Conservation (phyloP, 1,140 invertebrate species). For the Hirudo medicinalis region DNA sequence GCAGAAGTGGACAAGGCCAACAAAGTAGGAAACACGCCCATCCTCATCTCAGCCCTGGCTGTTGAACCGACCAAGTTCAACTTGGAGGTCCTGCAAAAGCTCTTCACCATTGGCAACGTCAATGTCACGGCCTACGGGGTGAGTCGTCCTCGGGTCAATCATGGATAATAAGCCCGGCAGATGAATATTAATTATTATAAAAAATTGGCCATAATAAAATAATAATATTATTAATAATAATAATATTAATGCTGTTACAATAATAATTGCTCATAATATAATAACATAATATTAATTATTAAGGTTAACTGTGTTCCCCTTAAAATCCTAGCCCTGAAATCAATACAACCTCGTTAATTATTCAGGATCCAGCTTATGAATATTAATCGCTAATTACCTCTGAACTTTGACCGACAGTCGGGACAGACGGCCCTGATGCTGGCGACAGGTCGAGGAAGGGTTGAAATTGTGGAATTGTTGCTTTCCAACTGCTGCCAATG, state of each 20-base stretch:
- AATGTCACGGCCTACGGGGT: slow-evolving; percentile 73
- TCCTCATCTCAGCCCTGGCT: slow-evolving; percentile 77
- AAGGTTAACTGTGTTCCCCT: no score
- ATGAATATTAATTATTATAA: no score
- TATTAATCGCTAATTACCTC: slow-evolving; percentile 9
- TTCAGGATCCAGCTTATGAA: not conserved
- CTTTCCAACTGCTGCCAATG: slow-evolving; percentile 59
- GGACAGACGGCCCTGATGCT: slow-evolving; percentile 87
- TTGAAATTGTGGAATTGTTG: slow-evolving; percentile 69
- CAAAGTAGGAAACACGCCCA: slow-evolving; percentile 74
- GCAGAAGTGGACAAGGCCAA: slow-evolving; percentile 75
- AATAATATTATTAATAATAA: no score
- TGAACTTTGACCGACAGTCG: slow-evolving; percentile 29
- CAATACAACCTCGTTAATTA: no score
- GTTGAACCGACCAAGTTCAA: slow-evolving; percentile 62
- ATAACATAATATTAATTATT: no score
- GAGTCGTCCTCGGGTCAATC: slow-evolving; percentile 26
- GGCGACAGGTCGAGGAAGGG: slow-evolving; percentile 72
- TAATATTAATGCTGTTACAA: no score
- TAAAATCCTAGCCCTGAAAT: no score
- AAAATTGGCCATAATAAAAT: no score
- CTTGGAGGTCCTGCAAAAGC: slow-evolving; percentile 59
- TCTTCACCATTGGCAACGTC: slow-evolving; percentile 72
- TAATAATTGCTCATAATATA: no score
- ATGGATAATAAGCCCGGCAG: no score